phyloP scores from a whole-genome alignment of 1,140 invertebrate species.

The Lepidostoma basale region DNA sequence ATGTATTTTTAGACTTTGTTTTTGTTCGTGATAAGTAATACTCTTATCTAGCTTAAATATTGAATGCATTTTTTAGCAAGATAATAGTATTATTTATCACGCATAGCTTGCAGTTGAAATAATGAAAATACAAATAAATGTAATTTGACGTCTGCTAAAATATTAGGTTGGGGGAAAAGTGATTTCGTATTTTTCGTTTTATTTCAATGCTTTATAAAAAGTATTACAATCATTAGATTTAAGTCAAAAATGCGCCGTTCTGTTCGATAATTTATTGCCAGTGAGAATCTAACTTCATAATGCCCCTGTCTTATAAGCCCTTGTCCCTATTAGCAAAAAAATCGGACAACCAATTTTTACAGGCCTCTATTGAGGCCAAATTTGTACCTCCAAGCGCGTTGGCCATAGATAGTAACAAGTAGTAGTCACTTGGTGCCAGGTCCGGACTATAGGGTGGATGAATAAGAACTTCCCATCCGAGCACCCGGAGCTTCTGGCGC shows the following conservation, averaged over 20 bases:
- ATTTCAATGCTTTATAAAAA: conserved; percentile 4
- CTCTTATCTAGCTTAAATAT: too few species aligned
- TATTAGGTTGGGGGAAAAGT: background rate
- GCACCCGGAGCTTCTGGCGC: background rate
- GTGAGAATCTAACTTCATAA: conserved; percentile 1
- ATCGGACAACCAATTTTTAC: background rate
- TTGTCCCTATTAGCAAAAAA: background rate
- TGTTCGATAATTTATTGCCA: background rate
- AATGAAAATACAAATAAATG: too few species aligned
- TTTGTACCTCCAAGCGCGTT: too few species aligned
- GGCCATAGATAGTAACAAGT: too few species aligned
- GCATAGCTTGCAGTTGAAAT: too few species aligned
- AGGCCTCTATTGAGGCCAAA: too few species aligned
- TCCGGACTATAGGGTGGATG: conserved; percentile 4
- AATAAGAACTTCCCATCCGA: conserved; percentile 8
- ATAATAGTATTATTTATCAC: too few species aligned
- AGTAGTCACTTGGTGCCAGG: background rate
- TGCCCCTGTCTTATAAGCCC: background rate
- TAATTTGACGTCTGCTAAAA: too few species aligned
- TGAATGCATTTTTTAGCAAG: too few species aligned
- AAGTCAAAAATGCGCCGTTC: conserved; percentile 2
- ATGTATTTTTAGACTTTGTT: too few species aligned
- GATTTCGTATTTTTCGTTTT: conserved; percentile 3
- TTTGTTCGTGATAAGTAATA: too few species aligned
- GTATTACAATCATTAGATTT: background rate